These are phyloP conservation scores for Craniophora ligustri DNA, from an alignment of 2,888 invertebrate species.

Conservation along the genomic window DNA sequence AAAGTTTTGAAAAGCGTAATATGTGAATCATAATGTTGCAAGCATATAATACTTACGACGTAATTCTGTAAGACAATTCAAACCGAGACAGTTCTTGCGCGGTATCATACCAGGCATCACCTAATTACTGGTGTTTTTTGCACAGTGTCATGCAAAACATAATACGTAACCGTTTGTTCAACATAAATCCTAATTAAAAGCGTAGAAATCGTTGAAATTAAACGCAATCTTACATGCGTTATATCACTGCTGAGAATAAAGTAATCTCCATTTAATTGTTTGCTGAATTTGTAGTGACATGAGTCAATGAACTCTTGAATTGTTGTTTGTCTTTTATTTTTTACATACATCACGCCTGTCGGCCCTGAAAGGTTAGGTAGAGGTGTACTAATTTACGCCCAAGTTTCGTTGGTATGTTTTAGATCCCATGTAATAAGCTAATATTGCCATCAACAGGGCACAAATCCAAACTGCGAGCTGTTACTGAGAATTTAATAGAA, in stretches of 20 bases:
- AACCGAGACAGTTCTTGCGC: constrained; percentile 36
- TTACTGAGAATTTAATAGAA: too few species aligned
- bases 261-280: constrained; percentile 6
- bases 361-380: too few species aligned
- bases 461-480: too few species aligned
- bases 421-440: too few species aligned
- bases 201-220: constrained; percentile 35
- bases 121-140: constrained; percentile 38
- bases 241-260: constrained; percentile 31
- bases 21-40: constrained; percentile 34
- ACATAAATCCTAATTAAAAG: constrained; percentile 17
- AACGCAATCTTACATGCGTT: constrained; percentile 31
- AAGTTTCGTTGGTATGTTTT: too few species aligned
- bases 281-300: constrained; percentile 2
- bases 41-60: constrained; percentile 3
- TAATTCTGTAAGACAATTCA: constrained; percentile 35
- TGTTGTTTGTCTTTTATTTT: too few species aligned
- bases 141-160: constrained; percentile 37
- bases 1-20: constrained; percentile 36
- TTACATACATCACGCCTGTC: too few species aligned
- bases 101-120: constrained; percentile 28
- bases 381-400: too few species aligned
- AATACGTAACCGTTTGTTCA: constrained; percentile 30
- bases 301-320: constrained; percentile 14
- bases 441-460: too few species aligned